Percentiles rank a stretch among this genome's conserved stretches.
Evolutionary conservation across 1,140 invertebrate genomes (phyloP).

Genomic region (Temnothorax curvispinosus): DNA sequence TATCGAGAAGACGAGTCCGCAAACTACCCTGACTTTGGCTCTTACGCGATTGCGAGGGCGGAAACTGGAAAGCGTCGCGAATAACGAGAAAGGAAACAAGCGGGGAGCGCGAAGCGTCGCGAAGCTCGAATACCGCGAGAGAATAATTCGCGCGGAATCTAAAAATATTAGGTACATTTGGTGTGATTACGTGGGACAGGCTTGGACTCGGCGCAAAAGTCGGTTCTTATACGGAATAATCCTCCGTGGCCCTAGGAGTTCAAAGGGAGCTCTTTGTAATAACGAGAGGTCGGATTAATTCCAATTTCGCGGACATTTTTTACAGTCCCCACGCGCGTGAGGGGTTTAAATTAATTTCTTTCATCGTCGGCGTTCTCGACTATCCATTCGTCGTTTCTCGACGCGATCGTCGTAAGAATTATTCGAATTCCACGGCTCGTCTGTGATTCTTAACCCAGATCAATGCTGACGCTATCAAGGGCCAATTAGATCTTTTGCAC

Average conservation of each 20-base stretch:
- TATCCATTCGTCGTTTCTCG: background rate
- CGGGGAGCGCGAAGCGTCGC: background rate
- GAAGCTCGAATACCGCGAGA: background rate
- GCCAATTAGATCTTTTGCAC: constrained; percentile 44
- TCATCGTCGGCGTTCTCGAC: constrained; percentile 25
- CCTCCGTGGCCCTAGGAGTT: background rate
- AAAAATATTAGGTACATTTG: constrained; percentile 36
- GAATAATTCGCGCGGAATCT: constrained; percentile 2
- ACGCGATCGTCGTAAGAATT: constrained; percentile 31
- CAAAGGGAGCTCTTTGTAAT: constrained; percentile 29
- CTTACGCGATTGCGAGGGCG: background rate
- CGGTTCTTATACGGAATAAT: constrained; percentile 43
- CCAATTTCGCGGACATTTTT: constrained; percentile 50
- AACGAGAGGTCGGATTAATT: constrained; percentile 54
- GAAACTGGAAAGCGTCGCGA: background rate
- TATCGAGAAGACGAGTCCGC: constrained; percentile 44
- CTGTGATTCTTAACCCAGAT: constrained; percentile 54
- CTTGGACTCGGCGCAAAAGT: background rate
- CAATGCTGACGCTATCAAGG: constrained; percentile 33
- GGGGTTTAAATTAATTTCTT: constrained; percentile 59
- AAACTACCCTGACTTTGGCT: constrained; percentile 47
- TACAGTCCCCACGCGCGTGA: constrained; percentile 26
- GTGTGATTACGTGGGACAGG: background rate
- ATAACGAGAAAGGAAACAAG: background rate
- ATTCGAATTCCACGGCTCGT: constrained; percentile 31